Percentiles rank a stretch among this genome's conserved stretches.
phyloP scores from a whole-genome alignment of 2,888 invertebrate species.

The Ephialtes manifestator region DNA sequence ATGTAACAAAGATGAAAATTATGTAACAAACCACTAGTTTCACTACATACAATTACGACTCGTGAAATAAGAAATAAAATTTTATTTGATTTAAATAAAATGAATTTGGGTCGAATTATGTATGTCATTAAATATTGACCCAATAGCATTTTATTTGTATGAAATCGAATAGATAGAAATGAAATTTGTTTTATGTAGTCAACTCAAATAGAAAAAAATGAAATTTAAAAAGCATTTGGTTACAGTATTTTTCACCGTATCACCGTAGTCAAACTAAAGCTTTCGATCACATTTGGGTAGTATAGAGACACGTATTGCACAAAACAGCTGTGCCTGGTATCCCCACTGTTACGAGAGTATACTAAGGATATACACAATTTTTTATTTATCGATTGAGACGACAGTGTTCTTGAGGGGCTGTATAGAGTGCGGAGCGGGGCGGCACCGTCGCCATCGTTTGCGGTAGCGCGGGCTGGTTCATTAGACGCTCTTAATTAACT shows the following conservation, averaged over 20 bases:
- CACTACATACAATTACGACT: too few relatives aligned
- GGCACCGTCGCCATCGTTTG: slow-evolving; percentile 81
- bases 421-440: neutral
- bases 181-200: too few relatives aligned
- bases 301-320: neutral
- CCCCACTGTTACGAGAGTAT: neutral
- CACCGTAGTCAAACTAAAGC: neutral
- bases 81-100: too few relatives aligned
- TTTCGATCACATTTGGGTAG: slow-evolving; percentile 6
- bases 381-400: slow-evolving; percentile 85
- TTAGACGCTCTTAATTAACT: slow-evolving; percentile 86
- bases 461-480: slow-evolving; percentile 83
- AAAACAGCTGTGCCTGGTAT: neutral
- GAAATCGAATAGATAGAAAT: too few relatives aligned
- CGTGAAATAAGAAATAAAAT: too few relatives aligned
- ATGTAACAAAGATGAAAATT: too few relatives aligned
- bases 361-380: slow-evolving; percentile 78
- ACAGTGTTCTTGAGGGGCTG: slow-evolving; percentile 76
- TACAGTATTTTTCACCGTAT: neutral
- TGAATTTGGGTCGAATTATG: too few relatives aligned
- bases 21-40: too few relatives aligned
- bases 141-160: too few relatives aligned
- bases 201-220: too few relatives aligned
- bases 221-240: too few relatives aligned
- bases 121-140: too few relatives aligned